phyloP scores from a whole-genome alignment of 2,888 invertebrate genomes.

The Ectobius pallidus region DNA sequence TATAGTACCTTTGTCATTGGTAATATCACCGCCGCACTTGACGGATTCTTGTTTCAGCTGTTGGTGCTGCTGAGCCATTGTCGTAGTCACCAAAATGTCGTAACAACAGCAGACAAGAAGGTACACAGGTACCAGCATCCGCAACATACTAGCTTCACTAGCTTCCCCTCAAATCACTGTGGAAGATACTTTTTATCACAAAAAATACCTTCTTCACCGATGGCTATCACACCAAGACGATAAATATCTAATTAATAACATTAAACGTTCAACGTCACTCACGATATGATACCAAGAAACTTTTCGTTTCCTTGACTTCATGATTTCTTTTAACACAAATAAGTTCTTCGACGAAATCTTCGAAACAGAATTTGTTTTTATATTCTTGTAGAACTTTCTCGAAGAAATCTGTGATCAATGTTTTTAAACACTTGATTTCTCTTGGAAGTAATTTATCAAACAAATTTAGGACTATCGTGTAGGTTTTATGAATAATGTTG shows the following conservation, averaged over 20 bases:
- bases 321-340: too few relatives aligned
- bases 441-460: too few relatives aligned
- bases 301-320: slow-evolving; percentile 33
- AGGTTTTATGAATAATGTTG: too few relatives aligned
- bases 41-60: neutral
- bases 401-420: too few relatives aligned
- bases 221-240: neutral
- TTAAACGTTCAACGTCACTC: neutral
- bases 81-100: neutral
- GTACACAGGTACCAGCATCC: slow-evolving; percentile 22
- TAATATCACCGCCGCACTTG: slow-evolving; percentile 70
- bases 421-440: too few relatives aligned
- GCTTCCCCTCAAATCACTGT: neutral
- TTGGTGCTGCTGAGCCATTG: neutral
- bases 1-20: slow-evolving; percentile 71
- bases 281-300: neutral
- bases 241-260: neutral
- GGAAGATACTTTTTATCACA: neutral
- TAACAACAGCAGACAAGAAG: slow-evolving; percentile 27
- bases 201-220: slow-evolving; percentile 5
- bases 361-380: neutral
- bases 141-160: slow-evolving; percentile 36
- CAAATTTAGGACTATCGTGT: too few relatives aligned
- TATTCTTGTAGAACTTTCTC: neutral
- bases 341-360: too few relatives aligned